phyloP scores from a whole-genome alignment of 2,113 vertebrate species.

The Morone saxatilis region DNA sequence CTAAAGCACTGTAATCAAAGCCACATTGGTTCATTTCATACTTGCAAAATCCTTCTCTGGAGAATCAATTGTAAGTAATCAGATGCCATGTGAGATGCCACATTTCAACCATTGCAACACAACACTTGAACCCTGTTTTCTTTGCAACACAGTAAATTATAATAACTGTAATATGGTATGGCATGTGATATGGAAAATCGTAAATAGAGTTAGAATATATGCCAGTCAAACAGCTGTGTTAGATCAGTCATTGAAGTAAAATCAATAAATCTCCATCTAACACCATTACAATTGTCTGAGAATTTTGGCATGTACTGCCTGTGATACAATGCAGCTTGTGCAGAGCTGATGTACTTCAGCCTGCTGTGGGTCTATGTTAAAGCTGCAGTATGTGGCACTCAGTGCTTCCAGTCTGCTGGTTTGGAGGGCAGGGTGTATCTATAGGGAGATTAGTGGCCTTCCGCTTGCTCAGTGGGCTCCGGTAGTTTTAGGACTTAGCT shows the following conservation, averaged over 20 bases:
- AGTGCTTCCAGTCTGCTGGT: slow-evolving; percentile 48
- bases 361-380: slow-evolving; percentile 25
- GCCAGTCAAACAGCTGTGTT: slow-evolving; percentile 41
- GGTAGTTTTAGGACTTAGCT: slow-evolving; percentile 76
- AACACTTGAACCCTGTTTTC: slow-evolving; percentile 29
- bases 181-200: slow-evolving; percentile 20
- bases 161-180: slow-evolving; percentile 10
- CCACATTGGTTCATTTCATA: slow-evolving; percentile 65
- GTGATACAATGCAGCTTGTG: background rate
- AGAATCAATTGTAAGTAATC: slow-evolving; percentile 50
- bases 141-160: slow-evolving; percentile 42
- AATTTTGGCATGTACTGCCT: background rate
- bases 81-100: slow-evolving; percentile 52
- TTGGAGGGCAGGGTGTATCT: slow-evolving; percentile 61
- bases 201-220: slow-evolving; percentile 34
- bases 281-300: slow-evolving; percentile 38
- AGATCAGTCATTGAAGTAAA: slow-evolving; percentile 28
- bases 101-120: slow-evolving; percentile 51
- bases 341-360: background rate
- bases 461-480: slow-evolving; percentile 66
- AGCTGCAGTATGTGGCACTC: slow-evolving; percentile 35
- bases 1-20: slow-evolving; percentile 57
- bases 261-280: slow-evolving; percentile 50
- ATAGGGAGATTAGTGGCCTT: slow-evolving; percentile 78
- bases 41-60: slow-evolving; percentile 54